Evolutionary conservation across 2,113 vertebrate species (phyloP), one percentile per base, ranked within the genome.

Genomic region (Ranitomeya imitator): DNA sequence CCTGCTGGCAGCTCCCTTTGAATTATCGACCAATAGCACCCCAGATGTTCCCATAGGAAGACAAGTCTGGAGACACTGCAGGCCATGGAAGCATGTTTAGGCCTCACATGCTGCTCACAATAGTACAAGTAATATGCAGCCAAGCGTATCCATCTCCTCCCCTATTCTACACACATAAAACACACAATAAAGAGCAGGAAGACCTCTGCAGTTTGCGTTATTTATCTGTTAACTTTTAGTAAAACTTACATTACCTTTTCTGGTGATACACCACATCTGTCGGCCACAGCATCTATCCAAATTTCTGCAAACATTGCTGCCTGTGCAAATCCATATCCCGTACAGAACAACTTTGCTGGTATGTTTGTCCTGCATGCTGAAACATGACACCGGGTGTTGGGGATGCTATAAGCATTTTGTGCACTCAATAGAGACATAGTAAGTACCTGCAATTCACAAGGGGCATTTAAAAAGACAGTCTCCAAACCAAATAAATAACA

Each of bases 251-350:
- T 91, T 86, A 97, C 96, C 95, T 96, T 93, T 90, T 97, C 95
- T 37, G 95, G 91, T 0, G 94, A 91, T 85, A 94, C 90, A 16
- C 93, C 90, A 3, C 96, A 94, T 89, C 90, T 91, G 85, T 93
- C 86, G 81, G 96, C 95, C 13, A 97, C 92, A 0, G 90, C 95
- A 6, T 92, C 93, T 55, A 97, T 65, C 94, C 96, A 96, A 85
- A 92, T 95, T 93, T 97, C 97, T 82, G 95, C 91, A 9, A 97
- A 87, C 86, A 96, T 55, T 54, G 92, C 86, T 83, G 91, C 65
- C 86, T 97, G 96, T 0, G 97, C 96, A 79, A 97, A 97, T 0
- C 96, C 96, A 82, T 96, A 96, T 26, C 96, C 96, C 86, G 93
- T 90, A 91, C 97, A 97, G 0, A 96, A 93, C 0, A 91, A 93